Percentiles rank a stretch among this genome's conserved stretches.
Conservation (phyloP, 1,140 invertebrate species). For the Tetramorium parvispinum region DNA sequence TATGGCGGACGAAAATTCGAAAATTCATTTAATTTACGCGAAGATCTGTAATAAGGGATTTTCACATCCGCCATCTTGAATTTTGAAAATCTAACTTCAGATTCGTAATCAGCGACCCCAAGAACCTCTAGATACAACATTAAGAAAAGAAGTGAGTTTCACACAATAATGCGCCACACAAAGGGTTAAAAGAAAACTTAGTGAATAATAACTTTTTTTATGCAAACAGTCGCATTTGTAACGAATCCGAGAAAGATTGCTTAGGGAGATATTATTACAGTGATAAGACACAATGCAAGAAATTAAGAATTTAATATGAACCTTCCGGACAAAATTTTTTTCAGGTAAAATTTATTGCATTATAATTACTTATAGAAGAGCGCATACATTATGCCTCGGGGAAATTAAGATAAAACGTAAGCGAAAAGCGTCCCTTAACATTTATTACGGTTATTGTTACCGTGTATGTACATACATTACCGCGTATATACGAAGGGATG, state of each 20-base stretch:
- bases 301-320: background rate
- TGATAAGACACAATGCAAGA: background rate
- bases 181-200: background rate
- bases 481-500: conserved; percentile 11
- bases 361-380: conserved; percentile 6
- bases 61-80: too few species aligned
- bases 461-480: background rate
- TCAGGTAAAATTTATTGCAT: conserved; percentile 10
- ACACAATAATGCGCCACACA: too few species aligned
- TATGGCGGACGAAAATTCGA: too few species aligned
- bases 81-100: too few species aligned
- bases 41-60: too few species aligned
- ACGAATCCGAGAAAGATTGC: background rate
- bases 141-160: too few species aligned
- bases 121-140: too few species aligned
- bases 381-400: background rate
- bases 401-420: conserved; percentile 35
- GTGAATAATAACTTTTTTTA: background rate
- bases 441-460: conserved; percentile 21
- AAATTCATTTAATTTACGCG: too few species aligned
- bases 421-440: background rate
- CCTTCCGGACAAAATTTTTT: background rate
- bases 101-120: too few species aligned
- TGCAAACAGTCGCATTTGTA: background rate
- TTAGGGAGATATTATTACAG: background rate